Conservation (phyloP, 2,888 invertebrate genomes). For the Leptopilina myrica region DNA sequence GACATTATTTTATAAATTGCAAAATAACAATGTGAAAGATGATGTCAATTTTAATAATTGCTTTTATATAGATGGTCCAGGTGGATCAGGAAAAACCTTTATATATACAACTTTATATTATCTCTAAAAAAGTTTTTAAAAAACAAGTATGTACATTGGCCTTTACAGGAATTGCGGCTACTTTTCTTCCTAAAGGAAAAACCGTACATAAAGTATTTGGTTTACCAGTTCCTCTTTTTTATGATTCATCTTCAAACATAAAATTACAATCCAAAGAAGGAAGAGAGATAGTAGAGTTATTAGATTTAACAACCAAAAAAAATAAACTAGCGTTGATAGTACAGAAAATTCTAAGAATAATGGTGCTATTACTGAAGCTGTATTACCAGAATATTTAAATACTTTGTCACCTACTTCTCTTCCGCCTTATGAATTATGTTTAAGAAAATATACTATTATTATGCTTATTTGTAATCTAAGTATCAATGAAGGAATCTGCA, state of each 20-base stretch:
- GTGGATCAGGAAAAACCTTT: conserved; percentile 12
- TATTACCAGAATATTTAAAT: conserved; percentile 44
- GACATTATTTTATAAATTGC: no score
- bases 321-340: conserved; percentile 42
- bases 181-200: conserved; percentile 56
- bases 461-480: conserved; percentile 41
- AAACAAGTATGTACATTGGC: conserved; percentile 48
- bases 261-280: conserved; percentile 20
- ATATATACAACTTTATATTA: background rate
- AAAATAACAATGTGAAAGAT: no score
- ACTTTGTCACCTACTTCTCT: conserved; percentile 34
- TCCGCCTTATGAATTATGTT: conserved; percentile 43
- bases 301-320: background rate
- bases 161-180: conserved; percentile 49
- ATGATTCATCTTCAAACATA: conserved; percentile 47
- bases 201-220: background rate
- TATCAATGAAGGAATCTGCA: conserved; percentile 39
- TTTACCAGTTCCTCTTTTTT: conserved; percentile 33
- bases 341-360: conserved; percentile 37
- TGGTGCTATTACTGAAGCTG: conserved; percentile 40
- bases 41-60: conserved; percentile 13
- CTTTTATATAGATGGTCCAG: conserved; percentile 63
- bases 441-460: conserved; percentile 36
- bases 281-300: conserved; percentile 43
- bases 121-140: background rate